These are phyloP conservation scores for Gorsachius goisagi DNA, from an alignment of 2,113 vertebrate genomes.

Conservation along the genomic window DNA sequence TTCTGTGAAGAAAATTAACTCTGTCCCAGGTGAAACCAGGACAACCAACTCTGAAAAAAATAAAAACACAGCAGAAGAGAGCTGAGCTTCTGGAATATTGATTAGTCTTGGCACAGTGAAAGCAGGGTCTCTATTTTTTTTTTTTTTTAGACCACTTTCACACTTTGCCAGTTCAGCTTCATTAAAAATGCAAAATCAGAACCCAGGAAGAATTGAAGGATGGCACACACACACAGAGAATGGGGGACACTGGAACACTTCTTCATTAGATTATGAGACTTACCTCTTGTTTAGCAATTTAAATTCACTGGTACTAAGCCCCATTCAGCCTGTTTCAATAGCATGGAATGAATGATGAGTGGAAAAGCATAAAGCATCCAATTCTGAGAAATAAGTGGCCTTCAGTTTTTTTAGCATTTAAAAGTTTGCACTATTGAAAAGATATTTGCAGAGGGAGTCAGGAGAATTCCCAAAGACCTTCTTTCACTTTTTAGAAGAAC, in stretches of 20 bases:
- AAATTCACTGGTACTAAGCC: not conserved
- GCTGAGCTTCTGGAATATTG: conserved; percentile 68
- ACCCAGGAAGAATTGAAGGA: conserved; percentile 5
- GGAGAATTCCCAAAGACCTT: not conserved
- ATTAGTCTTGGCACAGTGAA: conserved; percentile 59
- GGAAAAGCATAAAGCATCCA: not conserved
- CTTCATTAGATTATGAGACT: not conserved
- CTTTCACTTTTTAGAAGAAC: not conserved
- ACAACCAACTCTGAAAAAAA: no score
- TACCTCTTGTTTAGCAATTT: not conserved
- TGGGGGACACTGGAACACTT: no score
- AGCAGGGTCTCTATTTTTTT: conserved; percentile 61
- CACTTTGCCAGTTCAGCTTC: conserved; percentile 68
- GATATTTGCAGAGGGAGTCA: not conserved
- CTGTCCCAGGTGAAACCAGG: no score
- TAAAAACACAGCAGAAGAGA: not conserved
- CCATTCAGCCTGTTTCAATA: not conserved
- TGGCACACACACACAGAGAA: not conserved
- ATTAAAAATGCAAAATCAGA: conserved; percentile 69
- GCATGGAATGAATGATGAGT: not conserved
- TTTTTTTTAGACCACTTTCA: conserved; percentile 70
- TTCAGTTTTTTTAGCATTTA: not conserved
- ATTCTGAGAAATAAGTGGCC: not conserved
- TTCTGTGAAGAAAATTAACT: no score
- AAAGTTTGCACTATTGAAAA: not conserved